Base-by-base conservation (phyloP, 2,113 vertebrate species). In the Panthera tigris region DNA sequence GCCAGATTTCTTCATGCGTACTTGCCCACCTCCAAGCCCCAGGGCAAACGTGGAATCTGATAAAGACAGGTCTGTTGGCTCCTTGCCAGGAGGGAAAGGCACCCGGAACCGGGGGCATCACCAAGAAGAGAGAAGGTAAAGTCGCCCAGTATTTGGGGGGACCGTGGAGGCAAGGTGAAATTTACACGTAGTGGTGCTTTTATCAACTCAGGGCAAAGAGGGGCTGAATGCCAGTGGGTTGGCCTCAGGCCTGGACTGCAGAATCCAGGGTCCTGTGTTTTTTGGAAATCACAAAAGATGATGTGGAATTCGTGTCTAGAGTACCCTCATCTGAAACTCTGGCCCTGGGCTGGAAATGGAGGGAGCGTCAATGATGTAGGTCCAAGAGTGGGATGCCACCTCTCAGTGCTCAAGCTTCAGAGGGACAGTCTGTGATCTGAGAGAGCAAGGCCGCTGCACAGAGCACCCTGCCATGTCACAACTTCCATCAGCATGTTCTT, bases 391-490 rank as follows among this genome's bases (percentile, higher is more conserved):
- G 33, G 3, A 7, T 2, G n/a, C 12, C 21, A 1, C 12, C 18
- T 61, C 19, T 12, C 19, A 0, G 16, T 12, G 3, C 55, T 29
- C 1, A 7, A 12, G 7, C 19, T 15, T 39, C 16, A 31, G 84
- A n/a, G 19, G 10, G 63, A 27, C 9, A 14, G 15, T 14, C 41
- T 45, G 1, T 4, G 55, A 27, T 14, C 15, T 31, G 13, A 6
- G 15, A 29, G 36, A 71, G 27, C 29, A 5, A 4, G 15, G 7
- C 25, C 63, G 48, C 18, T 12, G 36, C 21, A 21, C 19, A 1
- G 2, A 27, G 33, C 4, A 0, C 21, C 36, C 23, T 33, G 4
- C 36, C 33, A 1, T 3, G 36, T 33, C 27, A 4, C 36, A 7
- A 36, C 48, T 23, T 63, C 52, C 0, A 5, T 69, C 63, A 1